Evolutionary conservation across 2,888 invertebrate genomes (phyloP).

Genomic region (Conchocele bisecta): DNA sequence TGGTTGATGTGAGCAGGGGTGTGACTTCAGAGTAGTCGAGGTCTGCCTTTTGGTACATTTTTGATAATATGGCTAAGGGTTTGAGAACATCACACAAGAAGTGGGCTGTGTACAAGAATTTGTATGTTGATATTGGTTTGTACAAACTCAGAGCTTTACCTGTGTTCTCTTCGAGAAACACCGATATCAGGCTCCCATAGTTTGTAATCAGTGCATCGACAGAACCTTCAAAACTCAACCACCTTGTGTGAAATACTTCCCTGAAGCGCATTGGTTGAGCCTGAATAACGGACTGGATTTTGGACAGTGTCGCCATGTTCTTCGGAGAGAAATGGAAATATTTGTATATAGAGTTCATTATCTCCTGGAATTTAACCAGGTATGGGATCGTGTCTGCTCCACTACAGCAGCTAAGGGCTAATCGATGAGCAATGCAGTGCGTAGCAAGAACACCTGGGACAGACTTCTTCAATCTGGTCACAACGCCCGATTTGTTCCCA

Average conservation of each 20-base stretch:
- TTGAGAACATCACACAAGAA: constrained; percentile 47
- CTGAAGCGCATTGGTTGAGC: not conserved
- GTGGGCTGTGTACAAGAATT: constrained; percentile 49
- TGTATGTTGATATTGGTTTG: constrained; percentile 43
- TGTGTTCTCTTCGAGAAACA: constrained; percentile 39
- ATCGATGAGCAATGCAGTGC: constrained; percentile 54
- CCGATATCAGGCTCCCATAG: constrained; percentile 17
- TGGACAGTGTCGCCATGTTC: constrained; percentile 11
- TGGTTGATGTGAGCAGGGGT: constrained; percentile 31
- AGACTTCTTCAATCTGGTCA: constrained; percentile 36
- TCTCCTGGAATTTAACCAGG: constrained; percentile 49
- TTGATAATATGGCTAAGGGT: constrained; percentile 45
- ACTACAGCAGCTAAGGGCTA: constrained; percentile 42
- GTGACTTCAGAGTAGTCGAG: constrained; percentile 31
- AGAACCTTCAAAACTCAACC: constrained; percentile 48
- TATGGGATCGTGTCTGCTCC: constrained; percentile 50
- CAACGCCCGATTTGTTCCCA: constrained; percentile 46
- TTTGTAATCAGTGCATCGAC: constrained; percentile 37
- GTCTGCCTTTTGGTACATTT: not conserved
- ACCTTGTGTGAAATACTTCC: constrained; percentile 33
- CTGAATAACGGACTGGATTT: not conserved
- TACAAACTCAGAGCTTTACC: constrained; percentile 32
- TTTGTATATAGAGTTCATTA: constrained; percentile 37
- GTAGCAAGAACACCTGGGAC: constrained; percentile 38
- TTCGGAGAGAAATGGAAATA: constrained; percentile 32